Base-by-base conservation (phyloP, 2,888 invertebrate genomes). In the Formica aserva region DNA sequence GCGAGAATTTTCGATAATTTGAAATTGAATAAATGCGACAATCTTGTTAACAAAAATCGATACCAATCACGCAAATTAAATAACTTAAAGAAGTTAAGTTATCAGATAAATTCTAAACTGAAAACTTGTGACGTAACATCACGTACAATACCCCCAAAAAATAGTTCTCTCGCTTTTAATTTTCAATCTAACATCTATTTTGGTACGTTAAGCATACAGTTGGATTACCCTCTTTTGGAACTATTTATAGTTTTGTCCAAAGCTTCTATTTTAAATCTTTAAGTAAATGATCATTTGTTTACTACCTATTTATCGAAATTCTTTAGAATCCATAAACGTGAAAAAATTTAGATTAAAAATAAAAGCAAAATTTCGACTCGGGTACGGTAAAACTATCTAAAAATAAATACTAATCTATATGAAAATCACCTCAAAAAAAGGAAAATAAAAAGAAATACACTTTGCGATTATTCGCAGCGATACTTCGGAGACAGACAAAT, bases 401-500 rank as follows among this genome's bases (percentile, higher is more conserved):
- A 72, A 62, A n/a, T 74, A 45, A 22, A 41, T 22, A 32, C 62
- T 9, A 69, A 57, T 38, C 9, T 69, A 26, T 26, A 5, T n/a
- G 22, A 45, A 32, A 52, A 52, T 77, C 52, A 29, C 9, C 18
- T 22, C 13, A 11, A 15, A 38, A 29, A n/a, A 15, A 15, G 35
- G 35, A 35, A 41, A 69, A 29, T 41, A 67, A 41, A 13, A 41
- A 57, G 29, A 67, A 67, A 41, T 55, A 22, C 3, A 32, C 41
- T 48, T 57, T 0, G 29, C 32, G 38, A 67, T 77, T 55, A 67
- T 32, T 77, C 38, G 38, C 55, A 38, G 5, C 55, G 67, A 41
- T 22, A 57, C n/a, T 41, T 9, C 5, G 4, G 38, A 29, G 55
- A 57, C 69, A 57, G 52, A 77, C 69, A 77, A 67, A 77, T 77